Conservation (phyloP, 2,888 invertebrate species). For the Diarsia rubi region DNA sequence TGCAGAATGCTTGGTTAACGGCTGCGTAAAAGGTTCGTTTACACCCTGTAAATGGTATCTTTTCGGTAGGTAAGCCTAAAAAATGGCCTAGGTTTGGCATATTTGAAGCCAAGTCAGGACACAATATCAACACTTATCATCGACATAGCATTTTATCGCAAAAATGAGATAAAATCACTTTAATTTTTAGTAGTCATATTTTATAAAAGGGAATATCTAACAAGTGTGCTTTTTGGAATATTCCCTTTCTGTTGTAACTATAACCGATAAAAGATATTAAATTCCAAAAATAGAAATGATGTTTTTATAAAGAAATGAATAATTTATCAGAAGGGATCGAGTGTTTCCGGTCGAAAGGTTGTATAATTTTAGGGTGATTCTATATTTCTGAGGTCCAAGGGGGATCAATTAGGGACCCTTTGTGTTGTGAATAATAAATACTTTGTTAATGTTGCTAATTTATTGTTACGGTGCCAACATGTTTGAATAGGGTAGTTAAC, state of each 20-base stretch:
- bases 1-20: too few species aligned
- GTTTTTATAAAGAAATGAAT: slow-evolving; percentile 7
- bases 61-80: background rate
- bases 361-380: slow-evolving; percentile 32
- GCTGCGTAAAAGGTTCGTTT: too few species aligned
- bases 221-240: background rate
- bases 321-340: slow-evolving; percentile 33
- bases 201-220: background rate
- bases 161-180: background rate
- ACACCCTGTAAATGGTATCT: background rate
- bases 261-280: slow-evolving; percentile 1
- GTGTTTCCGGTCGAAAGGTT: slow-evolving; percentile 4
- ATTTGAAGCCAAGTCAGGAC: background rate
- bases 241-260: background rate
- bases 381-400: slow-evolving; percentile 27
- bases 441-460: slow-evolving; percentile 22
- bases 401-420: slow-evolving; percentile 17
- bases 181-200: background rate
- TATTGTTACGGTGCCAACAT: slow-evolving; percentile 17
- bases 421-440: slow-evolving; percentile 40
- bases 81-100: background rate
- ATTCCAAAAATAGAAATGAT: slow-evolving; percentile 6
- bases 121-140: background rate
- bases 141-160: too few species aligned
- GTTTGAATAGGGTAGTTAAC: too few species aligned